phyloP scores from a whole-genome alignment of 2,888 invertebrate species.

The Drosophila kokeensis region DNA sequence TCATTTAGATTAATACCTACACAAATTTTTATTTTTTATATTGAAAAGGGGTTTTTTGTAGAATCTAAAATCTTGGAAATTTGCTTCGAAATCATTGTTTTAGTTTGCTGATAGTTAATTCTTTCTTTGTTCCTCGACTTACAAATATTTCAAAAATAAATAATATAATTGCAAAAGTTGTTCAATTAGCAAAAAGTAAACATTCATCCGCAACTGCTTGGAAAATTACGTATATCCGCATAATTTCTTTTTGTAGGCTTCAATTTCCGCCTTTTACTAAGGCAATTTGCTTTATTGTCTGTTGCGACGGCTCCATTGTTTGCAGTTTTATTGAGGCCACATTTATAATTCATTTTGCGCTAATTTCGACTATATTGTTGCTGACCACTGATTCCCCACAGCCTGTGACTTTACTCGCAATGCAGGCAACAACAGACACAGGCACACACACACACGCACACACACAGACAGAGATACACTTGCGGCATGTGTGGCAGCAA shows the following conservation, averaged over 20 bases:
- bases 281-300: conserved; percentile 10
- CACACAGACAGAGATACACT: conserved; percentile 3
- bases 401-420: conserved; percentile 35
- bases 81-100: too few relatives aligned
- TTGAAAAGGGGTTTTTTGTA: not conserved
- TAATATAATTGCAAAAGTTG: not conserved
- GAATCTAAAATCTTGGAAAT: not conserved
- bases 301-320: conserved; percentile 29
- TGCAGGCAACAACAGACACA: conserved; percentile 18
- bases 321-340: conserved; percentile 65
- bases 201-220: not conserved
- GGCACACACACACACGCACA: not conserved
- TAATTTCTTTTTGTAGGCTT: not conserved
- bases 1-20: not conserved
- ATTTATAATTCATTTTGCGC: conserved; percentile 80
- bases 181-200: not conserved
- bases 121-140: not conserved
- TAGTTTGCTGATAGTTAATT: not conserved
- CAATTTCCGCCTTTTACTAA: conserved; percentile 12
- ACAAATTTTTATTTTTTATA: not conserved
- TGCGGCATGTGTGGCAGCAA: conserved; percentile 74
- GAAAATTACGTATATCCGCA: not conserved
- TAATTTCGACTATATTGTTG: conserved; percentile 72
- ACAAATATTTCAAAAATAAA: not conserved
- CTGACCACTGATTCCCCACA: conserved; percentile 28